Percentiles rank a stretch among this genome's conserved stretches.
These are phyloP conservation scores for Stomatorhinus walkeri DNA, from an alignment of 2,797 vertebrate species.

Conservation along the genomic window DNA sequence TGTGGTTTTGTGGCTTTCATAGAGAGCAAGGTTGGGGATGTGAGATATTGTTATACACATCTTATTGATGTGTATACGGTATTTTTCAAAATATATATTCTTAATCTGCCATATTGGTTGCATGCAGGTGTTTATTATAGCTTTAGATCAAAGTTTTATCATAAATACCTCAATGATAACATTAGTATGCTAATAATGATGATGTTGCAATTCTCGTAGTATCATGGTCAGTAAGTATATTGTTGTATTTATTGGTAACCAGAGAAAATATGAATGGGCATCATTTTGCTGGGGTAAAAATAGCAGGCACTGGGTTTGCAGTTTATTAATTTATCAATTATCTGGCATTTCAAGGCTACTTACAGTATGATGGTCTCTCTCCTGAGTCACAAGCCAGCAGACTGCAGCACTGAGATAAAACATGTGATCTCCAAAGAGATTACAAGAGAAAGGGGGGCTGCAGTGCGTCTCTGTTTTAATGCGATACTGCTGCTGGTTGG, in stretches of 20 bases:
- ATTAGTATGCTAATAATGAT: not conserved
- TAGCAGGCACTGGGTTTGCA: not conserved
- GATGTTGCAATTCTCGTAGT: not conserved
- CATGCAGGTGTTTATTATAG: not conserved
- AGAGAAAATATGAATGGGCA: not conserved
- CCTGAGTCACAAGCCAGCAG: not conserved
- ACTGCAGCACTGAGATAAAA: not conserved
- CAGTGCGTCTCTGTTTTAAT: not conserved
- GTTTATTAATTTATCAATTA: not conserved
- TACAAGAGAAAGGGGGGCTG: not conserved
- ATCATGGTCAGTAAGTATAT: not conserved
- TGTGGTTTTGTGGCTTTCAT: not conserved
- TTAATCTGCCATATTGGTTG: not conserved
- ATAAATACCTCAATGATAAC: not conserved
- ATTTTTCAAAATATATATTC: not conserved
- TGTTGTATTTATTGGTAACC: not conserved
- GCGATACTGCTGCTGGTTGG: not conserved
- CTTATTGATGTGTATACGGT: not conserved
- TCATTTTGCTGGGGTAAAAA: not conserved
- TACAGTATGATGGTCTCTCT: not conserved
- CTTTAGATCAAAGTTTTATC: not conserved
- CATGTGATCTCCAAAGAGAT: not conserved
- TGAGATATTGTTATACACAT: not conserved
- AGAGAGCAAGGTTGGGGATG: not conserved
- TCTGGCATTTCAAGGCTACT: slow-evolving; percentile 2